phyloP scores from a whole-genome alignment of 2,888 invertebrate species.

The Sabatieria punctata region DNA sequence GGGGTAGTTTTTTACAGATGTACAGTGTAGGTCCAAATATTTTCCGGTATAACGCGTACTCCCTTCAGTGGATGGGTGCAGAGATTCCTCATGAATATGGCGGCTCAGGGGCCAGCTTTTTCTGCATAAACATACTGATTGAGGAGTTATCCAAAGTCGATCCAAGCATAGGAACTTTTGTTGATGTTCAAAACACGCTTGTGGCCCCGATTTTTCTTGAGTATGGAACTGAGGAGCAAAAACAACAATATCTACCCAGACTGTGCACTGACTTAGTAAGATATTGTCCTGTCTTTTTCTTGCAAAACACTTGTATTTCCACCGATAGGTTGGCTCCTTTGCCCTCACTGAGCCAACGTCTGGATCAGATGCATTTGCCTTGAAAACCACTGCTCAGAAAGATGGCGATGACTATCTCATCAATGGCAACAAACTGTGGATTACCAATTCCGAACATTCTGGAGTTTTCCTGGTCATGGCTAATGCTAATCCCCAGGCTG shows the following conservation, averaged over 20 bases:
- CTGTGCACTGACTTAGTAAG: conserved; percentile 65
- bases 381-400: conserved; percentile 76
- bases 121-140: conserved; percentile 68
- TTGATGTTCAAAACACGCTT: conserved; percentile 87
- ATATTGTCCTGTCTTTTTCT: too few species aligned
- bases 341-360: conserved; percentile 74
- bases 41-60: not conserved
- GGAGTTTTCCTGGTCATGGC: conserved; percentile 85
- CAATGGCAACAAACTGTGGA: conserved; percentile 95
- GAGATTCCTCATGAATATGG: conserved; percentile 72
- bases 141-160: conserved; percentile 87
- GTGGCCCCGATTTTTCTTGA: conserved; percentile 67
- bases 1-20: conserved; percentile 51
- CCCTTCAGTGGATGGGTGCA: conserved; percentile 65
- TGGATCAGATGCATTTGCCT: conserved; percentile 85
- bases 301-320: too few species aligned
- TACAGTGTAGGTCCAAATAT: not conserved
- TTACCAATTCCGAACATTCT: conserved; percentile 82
- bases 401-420: conserved; percentile 69
- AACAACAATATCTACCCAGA: conserved; percentile 67
- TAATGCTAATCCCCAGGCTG: too few species aligned
- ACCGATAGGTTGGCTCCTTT: conserved; percentile 75
- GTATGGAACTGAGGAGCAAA: conserved; percentile 68
- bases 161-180: conserved; percentile 67
- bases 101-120: conserved; percentile 73